phyloP scores from a whole-genome alignment of 2,113 vertebrate species.

The Phrynocephalus versicolor region DNA sequence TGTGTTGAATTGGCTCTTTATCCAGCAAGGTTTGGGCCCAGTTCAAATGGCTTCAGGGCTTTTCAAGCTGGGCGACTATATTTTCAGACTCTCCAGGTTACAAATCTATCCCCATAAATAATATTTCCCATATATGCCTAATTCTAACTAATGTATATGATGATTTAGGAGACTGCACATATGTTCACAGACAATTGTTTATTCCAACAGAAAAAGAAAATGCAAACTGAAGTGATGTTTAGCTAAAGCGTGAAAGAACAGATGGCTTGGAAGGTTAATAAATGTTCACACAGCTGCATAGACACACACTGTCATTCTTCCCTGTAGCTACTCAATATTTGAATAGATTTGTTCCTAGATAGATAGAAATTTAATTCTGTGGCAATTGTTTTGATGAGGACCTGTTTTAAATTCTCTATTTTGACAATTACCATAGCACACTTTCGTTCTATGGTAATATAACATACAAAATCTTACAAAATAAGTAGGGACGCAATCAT shows the following conservation, averaged over 20 bases:
- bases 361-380: background rate
- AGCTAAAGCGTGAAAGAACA: slow-evolving; percentile 13
- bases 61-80: background rate
- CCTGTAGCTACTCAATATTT: slow-evolving; percentile 1
- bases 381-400: background rate
- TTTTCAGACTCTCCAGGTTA: background rate
- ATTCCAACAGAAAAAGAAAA: slow-evolving; percentile 9
- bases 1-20: background rate
- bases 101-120: background rate
- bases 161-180: slow-evolving; percentile 9
- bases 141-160: background rate
- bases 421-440: background rate
- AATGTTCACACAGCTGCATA: slow-evolving; percentile 2
- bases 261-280: slow-evolving; percentile 12
- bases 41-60: background rate
- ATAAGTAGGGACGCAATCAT: background rate
- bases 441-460: background rate
- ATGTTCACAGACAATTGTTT: slow-evolving; percentile 16
- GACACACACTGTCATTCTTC: background rate
- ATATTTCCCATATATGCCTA: background rate
- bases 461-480: background rate
- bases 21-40: background rate
- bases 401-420: no score
- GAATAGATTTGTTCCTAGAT: background rate
- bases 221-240: slow-evolving; percentile 26